Evolutionary conservation across 1,140 invertebrate genomes (phyloP).

Genomic region (Potamilus streckersoni): DNA sequence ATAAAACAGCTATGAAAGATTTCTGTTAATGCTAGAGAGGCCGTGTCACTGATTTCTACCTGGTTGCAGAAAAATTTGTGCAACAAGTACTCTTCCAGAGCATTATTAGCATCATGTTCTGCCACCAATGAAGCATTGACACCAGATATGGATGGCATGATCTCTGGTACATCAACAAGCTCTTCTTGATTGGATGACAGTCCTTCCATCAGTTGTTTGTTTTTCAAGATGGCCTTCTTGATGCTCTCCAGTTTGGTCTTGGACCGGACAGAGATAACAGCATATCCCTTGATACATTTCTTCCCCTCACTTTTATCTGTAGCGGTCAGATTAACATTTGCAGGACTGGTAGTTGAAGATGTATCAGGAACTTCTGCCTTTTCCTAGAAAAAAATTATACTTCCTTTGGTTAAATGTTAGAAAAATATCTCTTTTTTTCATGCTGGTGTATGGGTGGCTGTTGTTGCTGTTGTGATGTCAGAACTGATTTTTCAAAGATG

Average conservation of each 20-base stretch:
- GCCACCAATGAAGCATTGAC: conserved; percentile 53
- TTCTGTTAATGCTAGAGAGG: conserved; percentile 60
- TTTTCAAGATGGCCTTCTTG: conserved; percentile 45
- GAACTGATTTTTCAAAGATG: no score
- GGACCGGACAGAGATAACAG: conserved; percentile 58
- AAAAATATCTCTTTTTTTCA: no score
- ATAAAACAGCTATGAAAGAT: conserved; percentile 67
- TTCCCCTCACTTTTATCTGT: not conserved
- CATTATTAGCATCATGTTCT: conserved; percentile 52
- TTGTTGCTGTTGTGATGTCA: no score
- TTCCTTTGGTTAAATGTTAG: no score
- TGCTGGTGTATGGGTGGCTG: no score
- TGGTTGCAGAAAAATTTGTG: conserved; percentile 53
- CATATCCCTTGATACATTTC: conserved; percentile 47
- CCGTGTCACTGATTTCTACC: conserved; percentile 48
- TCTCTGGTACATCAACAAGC: conserved; percentile 41
- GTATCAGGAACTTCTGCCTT: no score
- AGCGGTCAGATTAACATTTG: no score
- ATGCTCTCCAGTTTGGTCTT: conserved; percentile 62
- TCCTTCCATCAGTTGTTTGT: conserved; percentile 33
- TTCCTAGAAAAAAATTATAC: no score
- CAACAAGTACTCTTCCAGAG: conserved; percentile 59
- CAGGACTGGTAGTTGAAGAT: no score
- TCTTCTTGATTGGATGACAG: conserved; percentile 41
- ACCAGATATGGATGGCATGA: conserved; percentile 48